Evolutionary conservation across 2,888 invertebrate genomes (phyloP), one percentile per base, ranked within the genome.

Genomic region (Caenorhabditis uteleia): DNA sequence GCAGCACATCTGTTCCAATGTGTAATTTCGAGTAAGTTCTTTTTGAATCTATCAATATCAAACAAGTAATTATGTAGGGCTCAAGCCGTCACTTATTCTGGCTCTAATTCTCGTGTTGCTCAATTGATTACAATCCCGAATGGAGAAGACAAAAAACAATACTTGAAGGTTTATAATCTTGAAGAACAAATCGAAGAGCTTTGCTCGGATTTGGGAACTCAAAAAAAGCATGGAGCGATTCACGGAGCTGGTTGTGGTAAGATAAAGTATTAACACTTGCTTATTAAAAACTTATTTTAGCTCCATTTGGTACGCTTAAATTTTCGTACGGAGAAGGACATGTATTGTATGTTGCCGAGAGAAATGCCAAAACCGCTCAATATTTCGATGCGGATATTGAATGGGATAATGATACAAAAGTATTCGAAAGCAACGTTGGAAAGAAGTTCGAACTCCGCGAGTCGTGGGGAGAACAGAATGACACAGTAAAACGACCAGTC

Each of bases 361-460:
- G 68, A 23, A 51, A 62, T 21, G 42, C 14, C 14, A 82, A 80
- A 55, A 44, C 66, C n/a, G 44, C 76, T 0, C 64, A 77, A 16
- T 81, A 67, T 62, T 80, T 75, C 57, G 80, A 81, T 44, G 77
- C 66, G 4, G 80, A 81, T 49, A 39, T 81, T 25, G 78, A 81
- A 34, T 81, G 77, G 77, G 69, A 70, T 27, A 73, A 79, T 31
- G 76, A 78, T 23, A 75, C 77, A 43, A 80, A 80, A 36, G 66
- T 78, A 8, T 48, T 58, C 27, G 75, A 74, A 49, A 67, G 66
- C 40, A 72, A 69, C 42, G 67, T 76, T 51, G 82, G 81, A 21
- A 77, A 80, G 12, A 79, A 82, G 49, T 82, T 73, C 59, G 68
- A 62, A 23, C 45, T 68, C 38, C 31, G 31, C 6, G 77, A 82